Evolutionary conservation across 2,888 invertebrate species (phyloP), one percentile per base, ranked within the genome.

Genomic region (Ophion obscuratus): DNA sequence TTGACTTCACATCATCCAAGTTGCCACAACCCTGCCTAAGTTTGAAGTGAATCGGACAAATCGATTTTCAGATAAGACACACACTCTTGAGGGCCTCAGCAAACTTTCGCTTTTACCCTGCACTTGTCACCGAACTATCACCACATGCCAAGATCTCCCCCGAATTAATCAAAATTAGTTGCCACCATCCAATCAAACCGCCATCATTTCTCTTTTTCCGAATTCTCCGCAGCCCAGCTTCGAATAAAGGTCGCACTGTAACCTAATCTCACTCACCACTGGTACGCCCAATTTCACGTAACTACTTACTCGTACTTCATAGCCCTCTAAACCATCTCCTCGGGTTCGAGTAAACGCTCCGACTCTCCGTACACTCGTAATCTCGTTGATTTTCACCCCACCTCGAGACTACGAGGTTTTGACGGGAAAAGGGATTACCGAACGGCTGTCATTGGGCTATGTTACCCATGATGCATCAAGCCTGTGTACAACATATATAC

Each of bases 361-460:
- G 36, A 40, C 14, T 59, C 40, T 40, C 3, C 31, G 14, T 64
- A 20, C 40, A 73, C 20, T 31, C n/a, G 40, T 9, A 73, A 73
- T 36, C 17, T 17, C 7, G 53, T 74, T 67, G 67, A 40, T 75
- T 75, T 36, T 75, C 74, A 40, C 5, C 14, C 36, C 20, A 53
- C 17, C 67, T 9, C 44, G 14, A 20, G 68, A 44, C 20, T 44
- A 7, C 44, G 47, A 61, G 20, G 81, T 66, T 44, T 81, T 36
- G 66, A 17, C 59, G 68, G 20, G n/a, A 75, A 75, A 81, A 75
- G 68, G 59, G 53, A 61, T 61, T 61, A 62, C 61, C 31, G 20
- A 44, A 62, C 61, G 24, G 17, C 24, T 24, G 44, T 75, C 44
- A 75, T 24, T 62, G 40, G 27, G 62, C 44, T 17, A 62, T 44